Conservation (phyloP, 2,888 invertebrate genomes). For the Megamerina dolium region DNA sequence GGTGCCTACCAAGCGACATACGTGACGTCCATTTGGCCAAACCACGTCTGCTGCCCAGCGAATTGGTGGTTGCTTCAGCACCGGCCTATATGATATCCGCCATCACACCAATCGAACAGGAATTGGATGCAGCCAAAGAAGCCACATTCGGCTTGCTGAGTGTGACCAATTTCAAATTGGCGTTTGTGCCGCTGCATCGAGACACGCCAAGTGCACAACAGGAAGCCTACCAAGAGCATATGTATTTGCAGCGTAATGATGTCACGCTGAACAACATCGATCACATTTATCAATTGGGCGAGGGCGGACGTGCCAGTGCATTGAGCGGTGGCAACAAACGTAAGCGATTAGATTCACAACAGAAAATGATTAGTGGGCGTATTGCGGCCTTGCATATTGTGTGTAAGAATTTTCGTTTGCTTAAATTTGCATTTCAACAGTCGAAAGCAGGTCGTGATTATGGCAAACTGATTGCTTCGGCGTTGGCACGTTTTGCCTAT, state of each 20-base stretch:
- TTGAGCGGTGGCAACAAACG: conserved; percentile 35
- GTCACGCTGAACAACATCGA: conserved; percentile 49
- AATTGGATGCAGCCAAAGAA: conserved; percentile 51
- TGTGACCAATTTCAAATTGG: conserved; percentile 88
- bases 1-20: conserved; percentile 38
- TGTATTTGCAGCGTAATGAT: conserved; percentile 43
- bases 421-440: conserved; percentile 83
- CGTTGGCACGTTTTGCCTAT: conserved; percentile 79
- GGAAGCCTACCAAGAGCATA: conserved; percentile 39
- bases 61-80: conserved; percentile 74
- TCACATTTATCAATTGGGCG: conserved; percentile 43
- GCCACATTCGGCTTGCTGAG: conserved; percentile 78
- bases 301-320: conserved; percentile 34
- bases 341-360: conserved; percentile 42
- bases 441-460: conserved; percentile 63
- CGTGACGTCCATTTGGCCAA: conserved; percentile 36
- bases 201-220: conserved; percentile 10
- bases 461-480: conserved; percentile 73
- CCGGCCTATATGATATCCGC: conserved; percentile 82
- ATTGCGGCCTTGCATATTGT: conserved; percentile 47
- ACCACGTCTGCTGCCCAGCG: conserved; percentile 47
- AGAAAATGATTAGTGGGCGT: conserved; percentile 43
- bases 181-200: conserved; percentile 63
- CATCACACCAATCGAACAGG: conserved; percentile 50
- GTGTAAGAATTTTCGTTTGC: conserved; percentile 72